Evolutionary conservation across 1,140 invertebrate genomes (phyloP), one percentile per base, ranked within the genome.

Genomic region (Bombus affinis): DNA sequence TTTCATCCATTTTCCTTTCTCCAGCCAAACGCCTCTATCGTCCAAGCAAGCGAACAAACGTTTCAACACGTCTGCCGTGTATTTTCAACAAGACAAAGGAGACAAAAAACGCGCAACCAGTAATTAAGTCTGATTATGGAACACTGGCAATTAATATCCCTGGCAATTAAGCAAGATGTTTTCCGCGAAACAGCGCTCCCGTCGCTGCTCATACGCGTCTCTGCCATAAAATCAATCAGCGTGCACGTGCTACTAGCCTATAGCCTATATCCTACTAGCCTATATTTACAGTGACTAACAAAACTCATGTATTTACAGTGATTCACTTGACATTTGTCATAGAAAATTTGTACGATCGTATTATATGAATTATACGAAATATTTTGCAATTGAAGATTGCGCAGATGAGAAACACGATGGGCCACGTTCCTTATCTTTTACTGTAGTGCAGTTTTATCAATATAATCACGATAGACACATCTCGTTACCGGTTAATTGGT

Each of bases 141-240:
- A 65, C 57, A 18, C 57, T 9, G 35, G 15, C 39, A 77, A 77
- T 77, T 62, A 77, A 77, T 77, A 77, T 32, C 57, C 28, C 18
- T 57, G 9, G 9, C 28, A 62, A 77, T 62, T 39, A 39, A 62
- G 15, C 37, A 22, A 39, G n/a, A 57, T 37, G 32, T 59, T 57
- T 76, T 62, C 75, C 37, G 18, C n/a, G 75, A 39, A 77, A 77
- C 35, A 62, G 57, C 18, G 18, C 25, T 59, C 35, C 35, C 18
- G 35, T 59, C 5, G 18, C 32, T 22, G 44, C 47, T 53, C 47
- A 0, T 53, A 53, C 47, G 47, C 47, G 59, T 44, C n/a, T 66
- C n/a, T 6, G n/a, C n/a, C 22, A 37, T 44, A 53, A n/a, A 70
- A 42, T 44, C 35, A 9, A 13, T 9, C 70, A 2, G 6, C 15